Evolutionary conservation across 2,888 invertebrate species (phyloP), one percentile per base, ranked within the genome.

Genomic region (Gymnosoma rotundatum): DNA sequence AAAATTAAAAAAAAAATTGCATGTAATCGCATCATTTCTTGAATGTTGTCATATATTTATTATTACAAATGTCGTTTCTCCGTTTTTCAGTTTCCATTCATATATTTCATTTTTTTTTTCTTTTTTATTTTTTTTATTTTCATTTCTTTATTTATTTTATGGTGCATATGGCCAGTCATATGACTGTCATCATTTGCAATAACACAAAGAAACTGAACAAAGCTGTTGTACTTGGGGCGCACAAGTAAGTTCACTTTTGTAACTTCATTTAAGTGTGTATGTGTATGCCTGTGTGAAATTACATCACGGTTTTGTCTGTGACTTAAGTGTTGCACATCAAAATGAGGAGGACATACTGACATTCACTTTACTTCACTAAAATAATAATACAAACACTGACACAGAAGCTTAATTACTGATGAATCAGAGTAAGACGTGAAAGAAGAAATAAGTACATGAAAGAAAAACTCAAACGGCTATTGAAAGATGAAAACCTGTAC

Each of bases 11-110:
- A 32, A 54, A 72, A 60, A 70, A 48, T 58, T 78, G 73, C 63
- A 69, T 81, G 80, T 69, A 73, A 84, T 78, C 72, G 52, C 64
- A 81, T 78, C 63, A 78, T 84, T 69, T 81, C 64, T 54, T 48
- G 69, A 12, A 54, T 64, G 64, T 56, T 70, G 38, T 74, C 69
- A 63, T 50, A 58, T 52, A 81, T 48, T 70, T 81, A 58, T 50
- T 75, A 58, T 18, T 38, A 58, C 56, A 42, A 58, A 58, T 70
- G 48, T 18, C 54, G 21, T 52, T 66, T 20, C 54, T 67, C 48
- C 52, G 21, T 42, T 61, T 50, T 16, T 9, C 20, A 12, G 20
- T 75, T 74, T 67, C 63, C 63, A 74, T 83, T 72, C 83, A 67
- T 54, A 21, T 50, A 50, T 76, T 42, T 38, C 7, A 16, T 16